A percentile compares a stretch with the other conserved stretches of the same genome.
Evolutionary conservation across 53 echinoderm and acorn worm genomes (phyloP).

Genomic region (Henricia sp.): DNA sequence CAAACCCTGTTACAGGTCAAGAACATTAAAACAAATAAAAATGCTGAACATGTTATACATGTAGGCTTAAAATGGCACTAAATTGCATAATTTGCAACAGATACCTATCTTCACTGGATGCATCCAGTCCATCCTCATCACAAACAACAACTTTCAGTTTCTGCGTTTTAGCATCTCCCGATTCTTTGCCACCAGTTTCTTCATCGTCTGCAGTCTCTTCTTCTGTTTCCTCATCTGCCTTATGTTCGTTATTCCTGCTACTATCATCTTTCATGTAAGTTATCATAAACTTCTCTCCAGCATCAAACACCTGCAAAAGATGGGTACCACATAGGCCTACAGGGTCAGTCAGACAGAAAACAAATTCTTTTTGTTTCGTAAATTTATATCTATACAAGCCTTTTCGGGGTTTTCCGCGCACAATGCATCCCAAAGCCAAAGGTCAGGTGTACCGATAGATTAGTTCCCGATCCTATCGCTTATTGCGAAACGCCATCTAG

Average conservation of each 20-base stretch:
- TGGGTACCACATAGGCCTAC: not conserved
- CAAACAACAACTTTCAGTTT: constrained; percentile 62
- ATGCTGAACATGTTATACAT: too few relatives aligned
- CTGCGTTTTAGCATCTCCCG: not conserved
- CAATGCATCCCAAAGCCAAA: too few relatives aligned
- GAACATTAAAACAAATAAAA: too few relatives aligned
- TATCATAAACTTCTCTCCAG: constrained; percentile 69
- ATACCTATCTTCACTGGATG: constrained; percentile 44
- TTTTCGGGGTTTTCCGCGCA: too few relatives aligned
- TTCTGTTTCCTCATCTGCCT: not conserved
- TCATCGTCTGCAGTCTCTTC: not conserved
- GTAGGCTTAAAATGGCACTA: too few relatives aligned
- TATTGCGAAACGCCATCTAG: too few relatives aligned
- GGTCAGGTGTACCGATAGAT: not conserved
- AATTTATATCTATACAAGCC: too few relatives aligned
- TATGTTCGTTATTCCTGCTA: not conserved
- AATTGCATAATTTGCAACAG: too few relatives aligned
- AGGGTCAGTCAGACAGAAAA: not conserved
- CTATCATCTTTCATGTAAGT: constrained; percentile 61
- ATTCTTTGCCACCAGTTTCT: not conserved
- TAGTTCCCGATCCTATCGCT: too few relatives aligned
- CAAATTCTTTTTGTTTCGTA: too few relatives aligned
- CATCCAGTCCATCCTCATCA: constrained; percentile 65
- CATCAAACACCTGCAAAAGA: constrained; percentile 63
- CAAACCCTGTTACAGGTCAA: too few relatives aligned